Evolutionary conservation across 2,113 vertebrate species (phyloP).

Genomic region (Pomatorhinus ruficollis): DNA sequence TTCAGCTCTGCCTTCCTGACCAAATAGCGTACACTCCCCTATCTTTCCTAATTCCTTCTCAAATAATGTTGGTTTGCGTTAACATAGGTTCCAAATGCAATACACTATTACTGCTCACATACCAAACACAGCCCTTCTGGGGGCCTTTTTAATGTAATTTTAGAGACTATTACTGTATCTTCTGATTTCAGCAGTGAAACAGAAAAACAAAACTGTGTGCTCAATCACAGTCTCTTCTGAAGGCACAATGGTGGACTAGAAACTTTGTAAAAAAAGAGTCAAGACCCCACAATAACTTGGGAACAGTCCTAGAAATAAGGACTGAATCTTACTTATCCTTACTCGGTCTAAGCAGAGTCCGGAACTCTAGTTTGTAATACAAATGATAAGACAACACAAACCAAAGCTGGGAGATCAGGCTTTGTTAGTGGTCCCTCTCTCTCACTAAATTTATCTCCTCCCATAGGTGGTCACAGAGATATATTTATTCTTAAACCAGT

Average conservation of each 20-base stretch:
- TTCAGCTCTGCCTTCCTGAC: not conserved
- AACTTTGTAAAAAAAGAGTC: not conserved
- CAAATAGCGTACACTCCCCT: not conserved
- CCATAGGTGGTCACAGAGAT: not conserved
- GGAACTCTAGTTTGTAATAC: not conserved
- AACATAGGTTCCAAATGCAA: not conserved
- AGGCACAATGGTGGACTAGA: not conserved
- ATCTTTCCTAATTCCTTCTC: not conserved
- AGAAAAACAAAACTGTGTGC: not conserved
- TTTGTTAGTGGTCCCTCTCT: not conserved
- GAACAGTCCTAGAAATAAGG: not conserved
- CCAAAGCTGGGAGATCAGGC: not conserved
- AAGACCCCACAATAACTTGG: not conserved
- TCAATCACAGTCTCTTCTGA: not conserved
- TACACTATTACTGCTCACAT: not conserved
- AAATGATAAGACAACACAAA: not conserved
- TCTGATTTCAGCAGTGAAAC: not conserved
- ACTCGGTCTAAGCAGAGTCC: not conserved
- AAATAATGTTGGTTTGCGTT: not conserved
- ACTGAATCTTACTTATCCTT: not conserved
- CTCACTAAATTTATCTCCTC: not conserved
- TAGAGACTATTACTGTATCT: not conserved
- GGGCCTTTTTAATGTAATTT: not conserved
- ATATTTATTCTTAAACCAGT: not conserved
- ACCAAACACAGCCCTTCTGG: not conserved